Percentiles rank a stretch among this genome's conserved stretches.
These are phyloP conservation scores for Gobionotothen gibberifrons DNA, from an alignment of 2,797 vertebrate genomes.

Conservation along the genomic window DNA sequence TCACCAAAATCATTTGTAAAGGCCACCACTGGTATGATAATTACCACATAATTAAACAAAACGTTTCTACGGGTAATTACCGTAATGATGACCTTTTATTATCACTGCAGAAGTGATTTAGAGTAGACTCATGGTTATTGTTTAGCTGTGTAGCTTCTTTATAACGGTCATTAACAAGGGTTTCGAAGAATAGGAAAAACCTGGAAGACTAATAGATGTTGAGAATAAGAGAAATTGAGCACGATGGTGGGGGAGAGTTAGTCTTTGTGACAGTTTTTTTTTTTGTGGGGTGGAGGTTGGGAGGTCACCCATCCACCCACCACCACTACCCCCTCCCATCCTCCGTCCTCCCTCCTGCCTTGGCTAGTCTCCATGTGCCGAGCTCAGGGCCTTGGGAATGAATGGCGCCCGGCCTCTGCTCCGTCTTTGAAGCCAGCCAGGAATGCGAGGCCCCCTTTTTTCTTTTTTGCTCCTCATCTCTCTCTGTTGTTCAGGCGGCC, in stretches of 20 bases:
- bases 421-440: conserved; percentile 86
- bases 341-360: conserved; percentile 71
- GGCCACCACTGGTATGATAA: not conserved
- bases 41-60: not conserved
- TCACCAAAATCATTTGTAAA: not conserved
- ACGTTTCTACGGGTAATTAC: not conserved
- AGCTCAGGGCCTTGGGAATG: conserved; percentile 84
- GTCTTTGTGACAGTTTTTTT: conserved; percentile 52
- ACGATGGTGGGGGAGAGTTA: conserved; percentile 29
- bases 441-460: conserved; percentile 84
- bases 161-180: not conserved
- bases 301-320: conserved; percentile 70
- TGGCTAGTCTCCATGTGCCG: conserved; percentile 85
- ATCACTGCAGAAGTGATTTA: not conserved
- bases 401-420: conserved; percentile 82
- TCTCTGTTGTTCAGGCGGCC: conserved; percentile 76
- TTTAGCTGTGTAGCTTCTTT: conserved; percentile 1
- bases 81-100: conserved; percentile 1
- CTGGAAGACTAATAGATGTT: conserved; percentile 19
- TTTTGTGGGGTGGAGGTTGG: conserved; percentile 51
- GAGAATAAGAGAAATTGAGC: conserved; percentile 2
- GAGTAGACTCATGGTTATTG: not conserved
- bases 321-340: conserved; percentile 41
- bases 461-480: conserved; percentile 40
- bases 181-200: not conserved